Evolutionary conservation across 2,113 vertebrate species (phyloP).

Genomic region (Neogale vison): DNA sequence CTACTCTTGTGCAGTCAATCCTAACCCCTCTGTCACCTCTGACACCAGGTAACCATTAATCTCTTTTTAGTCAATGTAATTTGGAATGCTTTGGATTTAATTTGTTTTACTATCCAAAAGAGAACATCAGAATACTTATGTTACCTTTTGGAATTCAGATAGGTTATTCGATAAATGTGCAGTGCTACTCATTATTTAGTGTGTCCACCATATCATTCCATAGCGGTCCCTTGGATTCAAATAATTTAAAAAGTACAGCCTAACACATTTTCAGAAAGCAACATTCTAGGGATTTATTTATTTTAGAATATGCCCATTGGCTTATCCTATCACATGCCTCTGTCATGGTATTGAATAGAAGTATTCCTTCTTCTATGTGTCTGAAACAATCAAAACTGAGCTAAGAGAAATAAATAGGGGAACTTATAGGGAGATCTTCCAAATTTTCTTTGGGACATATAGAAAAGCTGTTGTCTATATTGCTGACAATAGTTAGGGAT

Average conservation of each 20-base stretch:
- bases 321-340: neutral
- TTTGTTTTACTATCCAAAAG: slow-evolving; percentile 20
- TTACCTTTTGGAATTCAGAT: neutral
- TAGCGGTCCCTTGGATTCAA: slow-evolving; percentile 5
- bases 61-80: neutral
- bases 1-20: neutral
- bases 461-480: neutral
- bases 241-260: neutral
- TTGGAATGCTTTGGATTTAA: slow-evolving; percentile 26
- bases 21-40: neutral
- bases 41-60: neutral
- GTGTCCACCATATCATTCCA: neutral
- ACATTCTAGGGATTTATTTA: neutral
- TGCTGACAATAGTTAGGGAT: neutral
- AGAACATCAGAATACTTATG: slow-evolving; percentile 7
- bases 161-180: neutral
- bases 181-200: neutral
- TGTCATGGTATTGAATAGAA: neutral
- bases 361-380: neutral
- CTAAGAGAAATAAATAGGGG: neutral
- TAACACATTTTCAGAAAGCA: neutral
- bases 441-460: neutral
- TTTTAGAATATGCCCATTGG: neutral
- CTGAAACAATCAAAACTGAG: neutral
- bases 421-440: neutral